These are phyloP conservation scores for Boulengeromyrus knoepffleri DNA, from an alignment of 2,113 vertebrate genomes.

Conservation along the genomic window DNA sequence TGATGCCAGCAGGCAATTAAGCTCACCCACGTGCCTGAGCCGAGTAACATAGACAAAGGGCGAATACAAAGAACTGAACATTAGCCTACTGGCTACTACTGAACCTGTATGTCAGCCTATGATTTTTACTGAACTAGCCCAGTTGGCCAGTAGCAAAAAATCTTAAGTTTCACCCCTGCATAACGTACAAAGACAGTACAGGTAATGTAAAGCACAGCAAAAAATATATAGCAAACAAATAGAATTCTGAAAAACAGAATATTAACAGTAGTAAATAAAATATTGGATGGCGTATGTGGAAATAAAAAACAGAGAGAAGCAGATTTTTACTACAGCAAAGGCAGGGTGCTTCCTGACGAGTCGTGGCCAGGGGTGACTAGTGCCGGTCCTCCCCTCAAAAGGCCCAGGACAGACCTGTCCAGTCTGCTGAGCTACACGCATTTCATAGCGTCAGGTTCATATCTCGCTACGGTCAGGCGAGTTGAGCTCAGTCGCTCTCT, in stretches of 20 bases:
- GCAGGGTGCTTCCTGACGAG: not conserved
- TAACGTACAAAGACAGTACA: not conserved
- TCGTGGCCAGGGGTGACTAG: not conserved
- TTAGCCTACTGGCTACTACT: not conserved
- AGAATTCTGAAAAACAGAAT: not conserved
- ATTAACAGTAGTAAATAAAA: not conserved
- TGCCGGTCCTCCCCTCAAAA: not conserved
- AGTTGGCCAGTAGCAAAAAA: not conserved
- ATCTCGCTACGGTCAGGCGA: not conserved
- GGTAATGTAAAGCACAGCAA: not conserved
- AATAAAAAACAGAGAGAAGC: not conserved
- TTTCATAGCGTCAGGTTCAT: not conserved
- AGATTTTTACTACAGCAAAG: not conserved
- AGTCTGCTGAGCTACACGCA: not conserved
- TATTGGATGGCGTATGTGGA: not conserved
- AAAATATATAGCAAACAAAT: not conserved
- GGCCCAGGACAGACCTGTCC: not conserved
- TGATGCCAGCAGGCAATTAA: not conserved
- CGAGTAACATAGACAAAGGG: not conserved
- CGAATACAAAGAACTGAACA: not conserved
- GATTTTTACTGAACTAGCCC: not conserved
- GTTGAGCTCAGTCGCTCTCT: not conserved
- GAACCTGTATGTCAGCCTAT: too few relatives aligned
- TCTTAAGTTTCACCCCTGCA: not conserved
- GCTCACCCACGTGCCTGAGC: not conserved